Evolutionary conservation across 2,888 invertebrate species (phyloP), one percentile per base, ranked within the genome.

Genomic region (Apomyelois bistriatella): DNA sequence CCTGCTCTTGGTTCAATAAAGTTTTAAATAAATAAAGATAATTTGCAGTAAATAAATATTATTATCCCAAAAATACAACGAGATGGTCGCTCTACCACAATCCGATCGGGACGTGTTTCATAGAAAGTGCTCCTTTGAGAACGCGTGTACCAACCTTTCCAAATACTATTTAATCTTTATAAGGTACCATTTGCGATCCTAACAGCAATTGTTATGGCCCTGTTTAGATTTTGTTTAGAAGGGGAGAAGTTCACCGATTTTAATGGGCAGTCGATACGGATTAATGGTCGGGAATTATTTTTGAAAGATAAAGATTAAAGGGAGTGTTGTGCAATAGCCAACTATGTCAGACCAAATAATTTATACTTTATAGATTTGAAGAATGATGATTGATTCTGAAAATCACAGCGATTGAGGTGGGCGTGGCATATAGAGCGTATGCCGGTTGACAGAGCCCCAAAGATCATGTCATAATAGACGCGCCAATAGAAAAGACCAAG

Each of bases 161-260:
- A 16, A 74, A 76, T 77, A 79, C 82, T 78, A 76, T 79, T 83
- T 81, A 82, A 81, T 85, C 79, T 80, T 71, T 72, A 76, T 70
- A 64, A 73, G 72, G 68, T 69, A 73, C 72, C 76, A 75, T 71
- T 72, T 72, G 72, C 59, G 58, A 64, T 59, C 70, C 58, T 58
- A 64, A 58, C 58, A 63, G 58, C 56, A 50, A 55, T 74, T 73
- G 79, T 79, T 73, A 71, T 71, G 75, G 65, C 69, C 58, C 67
- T 58, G 50, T 70, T 72, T 79, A 68, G 61, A 62, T 32, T 35
- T 70, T 73, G 73, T 70, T 32, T 73, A 61, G 61, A 60, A 60
- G 57, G 35, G 41, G 16, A 17, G 32, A 16, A 9, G 32, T 32
- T 32, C 32, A n/a, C 37, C 8, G 46, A 32, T 13, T 30, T 10